Evolutionary conservation across 2,888 invertebrate species (phyloP).

Genomic region (Hoplodrina blanda): DNA sequence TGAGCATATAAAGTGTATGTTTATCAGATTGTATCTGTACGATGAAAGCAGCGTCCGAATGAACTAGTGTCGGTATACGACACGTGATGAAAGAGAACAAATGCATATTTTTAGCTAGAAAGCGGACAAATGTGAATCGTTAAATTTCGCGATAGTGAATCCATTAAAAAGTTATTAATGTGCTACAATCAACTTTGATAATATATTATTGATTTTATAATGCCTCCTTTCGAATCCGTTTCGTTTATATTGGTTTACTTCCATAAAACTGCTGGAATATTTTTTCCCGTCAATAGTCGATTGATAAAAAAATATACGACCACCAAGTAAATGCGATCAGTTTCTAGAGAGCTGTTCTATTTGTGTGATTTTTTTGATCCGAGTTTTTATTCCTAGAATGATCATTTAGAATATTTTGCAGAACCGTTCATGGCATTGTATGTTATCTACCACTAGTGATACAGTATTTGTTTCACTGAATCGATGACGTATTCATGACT

Average conservation of each 20-base stretch:
- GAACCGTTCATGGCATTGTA: constrained; percentile 36
- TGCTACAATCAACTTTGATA: constrained; percentile 19
- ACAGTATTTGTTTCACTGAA: constrained; percentile 23
- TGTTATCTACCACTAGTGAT: constrained; percentile 29
- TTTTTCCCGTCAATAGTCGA: background rate
- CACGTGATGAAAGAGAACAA: constrained; percentile 32
- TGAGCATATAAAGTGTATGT: constrained; percentile 12
- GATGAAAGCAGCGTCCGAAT: constrained; percentile 20
- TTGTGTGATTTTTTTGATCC: constrained; percentile 26
- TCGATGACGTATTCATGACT: constrained; percentile 49
- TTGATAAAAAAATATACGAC: constrained; percentile 4
- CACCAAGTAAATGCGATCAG: constrained; percentile 1
- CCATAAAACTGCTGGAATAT: background rate
- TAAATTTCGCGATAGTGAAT: constrained; percentile 19
- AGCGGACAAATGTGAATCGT: constrained; percentile 20
- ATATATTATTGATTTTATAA: constrained; percentile 19
- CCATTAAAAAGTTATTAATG: constrained; percentile 20
- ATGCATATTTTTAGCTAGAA: constrained; percentile 42
- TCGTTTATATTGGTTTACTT: background rate
- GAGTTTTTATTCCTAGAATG: constrained; percentile 17
- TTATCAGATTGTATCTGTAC: constrained; percentile 8
- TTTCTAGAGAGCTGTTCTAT: constrained; percentile 2
- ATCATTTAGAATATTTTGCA: constrained; percentile 2
- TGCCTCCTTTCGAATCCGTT: constrained; percentile 16
- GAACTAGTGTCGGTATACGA: constrained; percentile 13